Conservation (phyloP, 2,797 vertebrate species). For the Mormyrops attenuatus region DNA sequence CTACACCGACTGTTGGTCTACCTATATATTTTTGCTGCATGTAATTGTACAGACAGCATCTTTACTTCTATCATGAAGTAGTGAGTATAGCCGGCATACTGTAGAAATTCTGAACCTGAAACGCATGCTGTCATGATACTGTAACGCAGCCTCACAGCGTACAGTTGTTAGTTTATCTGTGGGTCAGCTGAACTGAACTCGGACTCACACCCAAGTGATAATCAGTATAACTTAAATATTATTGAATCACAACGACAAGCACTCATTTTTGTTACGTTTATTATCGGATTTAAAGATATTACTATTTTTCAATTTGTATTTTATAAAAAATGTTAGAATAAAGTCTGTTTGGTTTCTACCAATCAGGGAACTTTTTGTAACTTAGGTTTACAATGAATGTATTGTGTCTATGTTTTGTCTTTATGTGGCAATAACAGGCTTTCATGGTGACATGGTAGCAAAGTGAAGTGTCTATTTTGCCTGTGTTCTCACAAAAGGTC, state of each 20-base stretch:
- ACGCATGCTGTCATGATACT: background rate
- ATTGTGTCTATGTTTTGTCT: background rate
- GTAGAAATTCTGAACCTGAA: background rate
- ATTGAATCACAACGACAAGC: background rate
- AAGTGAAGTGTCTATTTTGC: conserved; percentile 17
- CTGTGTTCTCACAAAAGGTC: conserved; percentile 25
- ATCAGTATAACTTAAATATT: background rate
- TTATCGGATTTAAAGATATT: background rate
- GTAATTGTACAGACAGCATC: conserved; percentile 9
- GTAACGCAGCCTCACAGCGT: background rate
- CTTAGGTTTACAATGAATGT: conserved; percentile 7
- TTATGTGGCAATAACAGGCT: background rate
- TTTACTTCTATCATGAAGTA: conserved; percentile 34
- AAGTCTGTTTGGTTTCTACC: background rate
- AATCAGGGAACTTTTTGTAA: background rate
- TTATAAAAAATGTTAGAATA: conserved; percentile 10
- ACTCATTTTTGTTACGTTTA: background rate
- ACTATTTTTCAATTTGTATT: background rate
- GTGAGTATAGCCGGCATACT: background rate
- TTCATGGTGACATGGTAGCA: conserved; percentile 8
- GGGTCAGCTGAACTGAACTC: background rate
- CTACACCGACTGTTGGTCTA: background rate
- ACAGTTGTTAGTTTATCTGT: background rate
- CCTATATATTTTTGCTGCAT: background rate
- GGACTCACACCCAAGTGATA: background rate